phyloP scores from a whole-genome alignment of 2,888 invertebrate species.

The Cacoxenus indagator region DNA sequence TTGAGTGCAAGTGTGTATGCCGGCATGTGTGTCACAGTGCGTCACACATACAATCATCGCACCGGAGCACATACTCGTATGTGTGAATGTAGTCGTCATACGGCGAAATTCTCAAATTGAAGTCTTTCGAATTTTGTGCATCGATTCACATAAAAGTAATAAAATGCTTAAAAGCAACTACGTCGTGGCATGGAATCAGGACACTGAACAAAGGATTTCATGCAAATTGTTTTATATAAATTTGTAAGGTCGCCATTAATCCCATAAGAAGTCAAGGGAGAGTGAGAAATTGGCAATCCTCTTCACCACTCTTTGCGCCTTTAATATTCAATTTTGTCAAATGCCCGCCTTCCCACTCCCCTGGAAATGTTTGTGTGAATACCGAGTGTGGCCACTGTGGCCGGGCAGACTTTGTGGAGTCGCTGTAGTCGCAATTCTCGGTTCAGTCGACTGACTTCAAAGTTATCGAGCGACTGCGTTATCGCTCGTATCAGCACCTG shows the following conservation, averaged over 20 bases:
- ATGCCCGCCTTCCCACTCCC: not conserved
- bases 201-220: slow-evolving; percentile 51
- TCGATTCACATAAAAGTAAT: slow-evolving; percentile 54
- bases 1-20: slow-evolving; percentile 44
- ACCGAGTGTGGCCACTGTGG: slow-evolving; percentile 13
- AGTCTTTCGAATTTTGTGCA: slow-evolving; percentile 47
- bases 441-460: slow-evolving; percentile 14
- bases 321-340: slow-evolving; percentile 10
- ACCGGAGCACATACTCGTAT: slow-evolving; percentile 1
- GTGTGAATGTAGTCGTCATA: not conserved
- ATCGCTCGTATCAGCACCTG: slow-evolving; percentile 55
- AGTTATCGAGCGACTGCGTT: slow-evolving; percentile 34
- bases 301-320: not conserved
- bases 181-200: not conserved
- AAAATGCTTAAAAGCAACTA: slow-evolving; percentile 49
- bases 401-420: slow-evolving; percentile 44
- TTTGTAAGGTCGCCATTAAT: slow-evolving; percentile 46
- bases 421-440: slow-evolving; percentile 22
- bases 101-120: slow-evolving; percentile 56
- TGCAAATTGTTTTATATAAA: slow-evolving; percentile 67
- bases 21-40: slow-evolving; percentile 35
- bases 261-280: slow-evolving; percentile 3
- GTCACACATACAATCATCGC: slow-evolving; percentile 23
- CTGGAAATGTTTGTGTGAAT: slow-evolving; percentile 8
- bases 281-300: not conserved